A percentile compares a stretch with the other conserved stretches of the same genome.
phyloP scores from a whole-genome alignment of 1,140 invertebrate genomes.

The Maniola jurtina region DNA sequence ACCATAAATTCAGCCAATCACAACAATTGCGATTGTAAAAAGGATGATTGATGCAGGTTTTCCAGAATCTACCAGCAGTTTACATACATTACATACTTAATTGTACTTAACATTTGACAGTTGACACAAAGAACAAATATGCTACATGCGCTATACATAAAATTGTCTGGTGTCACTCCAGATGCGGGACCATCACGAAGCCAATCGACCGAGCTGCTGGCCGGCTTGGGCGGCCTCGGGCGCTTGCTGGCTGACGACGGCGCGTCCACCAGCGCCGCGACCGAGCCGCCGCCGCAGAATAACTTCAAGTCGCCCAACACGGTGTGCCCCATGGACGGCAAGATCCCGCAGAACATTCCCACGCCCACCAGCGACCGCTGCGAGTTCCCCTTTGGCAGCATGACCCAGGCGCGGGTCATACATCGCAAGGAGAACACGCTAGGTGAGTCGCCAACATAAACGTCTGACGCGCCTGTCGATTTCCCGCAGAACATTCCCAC shows the following conservation, averaged over 20 bases:
- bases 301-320: constrained; percentile 90
- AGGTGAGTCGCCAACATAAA: constrained; percentile 47
- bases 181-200: constrained; percentile 57
- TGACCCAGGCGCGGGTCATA: constrained; percentile 89
- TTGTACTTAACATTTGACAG: too few species aligned
- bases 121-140: too few species aligned
- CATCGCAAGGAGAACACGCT: constrained; percentile 79
- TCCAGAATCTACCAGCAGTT: too few species aligned
- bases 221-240: constrained; percentile 62
- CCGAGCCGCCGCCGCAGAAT: constrained; percentile 43
- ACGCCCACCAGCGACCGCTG: constrained; percentile 72
- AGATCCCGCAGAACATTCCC: constrained; percentile 79
- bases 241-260: constrained; percentile 56
- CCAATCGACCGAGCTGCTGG: constrained; percentile 60
- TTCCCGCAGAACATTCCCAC: not conserved
- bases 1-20: too few species aligned
- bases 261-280: constrained; percentile 46
- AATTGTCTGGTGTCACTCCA: constrained; percentile 28
- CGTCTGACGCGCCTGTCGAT: not conserved
- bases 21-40: too few species aligned
- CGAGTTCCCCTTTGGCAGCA: constrained; percentile 92
- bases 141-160: not conserved
- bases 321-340: constrained; percentile 88
- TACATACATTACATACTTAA: too few species aligned
- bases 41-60: too few species aligned